Evolutionary conservation across 2,113 vertebrate species (phyloP), one percentile per base, ranked within the genome.

Genomic region (Cebidichthys violaceus): DNA sequence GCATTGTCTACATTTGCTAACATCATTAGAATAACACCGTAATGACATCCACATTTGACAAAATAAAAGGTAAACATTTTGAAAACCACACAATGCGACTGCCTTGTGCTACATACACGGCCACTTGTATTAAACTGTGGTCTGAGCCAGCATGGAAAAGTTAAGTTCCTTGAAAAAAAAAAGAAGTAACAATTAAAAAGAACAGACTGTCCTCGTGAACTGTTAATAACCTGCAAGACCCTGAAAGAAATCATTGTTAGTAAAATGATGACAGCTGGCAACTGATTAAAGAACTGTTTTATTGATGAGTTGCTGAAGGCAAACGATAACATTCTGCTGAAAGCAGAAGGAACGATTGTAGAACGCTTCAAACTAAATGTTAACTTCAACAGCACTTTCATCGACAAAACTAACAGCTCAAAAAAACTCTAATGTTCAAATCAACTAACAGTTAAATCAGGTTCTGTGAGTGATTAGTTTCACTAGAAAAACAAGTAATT

Each of bases 301-400:
- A 95, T 95, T 96, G 83, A 93, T 86, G 89, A 91, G 86, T 92
- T 90, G 88, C 90, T 91, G 91, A 94, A 94, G 91, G 93, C 90
- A 94, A 93, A 94, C 60, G 60, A 93, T 88, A 93, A 93, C 83
- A 88, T 86, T 93, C 92, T 90, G 93, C 93, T 79, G 50, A 77
- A 82, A 85, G 90, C 91, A 94, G 93, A 88, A 86, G 88, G 84
- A 93, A 92, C 72, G 94, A 95, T 95, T 95, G 94, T 93, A 89
- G 86, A 87, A 94, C 90, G 94, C 94, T 92, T 83, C 85, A 91
- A 92, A 75, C 66, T 77, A 88, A 79, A 70, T 67, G 52, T 75
- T 88, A 77, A 52, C 74, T 82, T 79, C 29, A 87, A 86, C 79
- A 90, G 80, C 81, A 89, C 43, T 68, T 77, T 86, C 52, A 85